phyloP scores from a whole-genome alignment of 1,140 invertebrate genomes.

The Platyura marginata region DNA sequence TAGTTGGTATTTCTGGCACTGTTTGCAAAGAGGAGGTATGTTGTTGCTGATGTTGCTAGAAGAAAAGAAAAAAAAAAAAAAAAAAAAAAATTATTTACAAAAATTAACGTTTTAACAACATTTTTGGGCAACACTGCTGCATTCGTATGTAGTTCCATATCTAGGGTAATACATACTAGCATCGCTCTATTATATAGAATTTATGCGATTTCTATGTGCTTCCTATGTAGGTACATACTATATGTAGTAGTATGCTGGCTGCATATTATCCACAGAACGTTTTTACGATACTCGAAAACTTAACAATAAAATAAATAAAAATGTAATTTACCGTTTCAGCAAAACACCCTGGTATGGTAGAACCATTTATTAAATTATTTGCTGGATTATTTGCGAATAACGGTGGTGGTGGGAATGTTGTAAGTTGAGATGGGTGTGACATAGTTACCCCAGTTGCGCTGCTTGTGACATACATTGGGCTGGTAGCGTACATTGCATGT shows the following conservation, averaged over 20 bases:
- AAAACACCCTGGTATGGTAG: slow-evolving; percentile 3
- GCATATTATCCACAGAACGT: too few relatives aligned
- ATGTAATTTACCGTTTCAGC: slow-evolving; percentile 1
- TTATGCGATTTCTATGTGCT: too few relatives aligned
- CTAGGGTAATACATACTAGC: too few relatives aligned
- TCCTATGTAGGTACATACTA: too few relatives aligned
- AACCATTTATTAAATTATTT: slow-evolving; percentile 1
- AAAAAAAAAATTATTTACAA: background rate
- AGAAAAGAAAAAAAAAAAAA: background rate
- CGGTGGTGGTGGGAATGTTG: slow-evolving; percentile 20
- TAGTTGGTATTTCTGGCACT: background rate
- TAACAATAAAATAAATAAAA: background rate
- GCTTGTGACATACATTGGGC: slow-evolving; percentile 22
- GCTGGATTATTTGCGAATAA: slow-evolving; percentile 12
- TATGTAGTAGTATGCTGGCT: too few relatives aligned
- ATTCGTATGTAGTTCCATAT: too few relatives aligned
- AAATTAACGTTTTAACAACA: too few relatives aligned
- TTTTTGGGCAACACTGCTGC: too few relatives aligned
- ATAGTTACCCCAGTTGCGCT: slow-evolving; percentile 23
- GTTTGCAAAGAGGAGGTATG: background rate
- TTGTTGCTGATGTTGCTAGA: background rate
- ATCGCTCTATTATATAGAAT: too few relatives aligned
- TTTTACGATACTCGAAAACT: too few relatives aligned
- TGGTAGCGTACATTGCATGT: slow-evolving; percentile 23
- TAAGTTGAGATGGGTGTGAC: slow-evolving; percentile 25